Evolutionary conservation across 2,888 invertebrate species (phyloP).

Genomic region (Melanargia galathea): DNA sequence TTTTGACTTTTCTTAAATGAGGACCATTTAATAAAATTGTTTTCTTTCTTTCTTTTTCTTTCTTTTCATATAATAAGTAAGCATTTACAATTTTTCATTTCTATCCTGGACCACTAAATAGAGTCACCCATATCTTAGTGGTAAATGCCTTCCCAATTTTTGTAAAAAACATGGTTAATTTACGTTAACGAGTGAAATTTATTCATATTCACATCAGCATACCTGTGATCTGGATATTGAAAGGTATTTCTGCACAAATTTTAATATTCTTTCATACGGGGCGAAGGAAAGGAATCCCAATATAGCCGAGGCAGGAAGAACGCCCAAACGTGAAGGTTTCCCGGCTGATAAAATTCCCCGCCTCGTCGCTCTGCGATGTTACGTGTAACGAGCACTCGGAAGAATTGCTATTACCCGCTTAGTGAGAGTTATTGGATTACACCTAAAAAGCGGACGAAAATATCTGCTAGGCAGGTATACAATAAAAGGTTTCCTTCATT

Average conservation of each 20-base stretch:
- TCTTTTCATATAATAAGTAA: too few species aligned
- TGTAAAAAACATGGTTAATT: too few species aligned
- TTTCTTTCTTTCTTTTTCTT: too few species aligned
- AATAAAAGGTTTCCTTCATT: constrained; percentile 1
- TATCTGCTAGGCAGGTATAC: background rate
- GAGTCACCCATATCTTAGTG: too few species aligned
- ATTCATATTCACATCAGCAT: background rate
- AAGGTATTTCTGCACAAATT: constrained; percentile 17
- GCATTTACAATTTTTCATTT: too few species aligned
- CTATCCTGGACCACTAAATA: too few species aligned
- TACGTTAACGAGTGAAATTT: background rate
- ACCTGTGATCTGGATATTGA: background rate
- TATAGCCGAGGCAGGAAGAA: constrained; percentile 34
- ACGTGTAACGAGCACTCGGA: constrained; percentile 28
- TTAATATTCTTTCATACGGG: constrained; percentile 25
- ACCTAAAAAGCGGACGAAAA: constrained; percentile 9
- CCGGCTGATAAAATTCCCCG: constrained; percentile 40
- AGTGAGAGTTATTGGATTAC: constrained; percentile 24
- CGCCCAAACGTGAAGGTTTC: constrained; percentile 38
- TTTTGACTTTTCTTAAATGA: too few species aligned
- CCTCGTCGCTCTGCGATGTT: constrained; percentile 27
- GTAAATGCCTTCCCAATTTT: too few species aligned
- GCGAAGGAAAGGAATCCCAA: constrained; percentile 37
- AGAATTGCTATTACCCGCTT: constrained; percentile 34
- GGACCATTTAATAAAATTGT: too few species aligned